phyloP scores from a whole-genome alignment of 2,113 vertebrate genomes.

The Tilapia sparmanii region DNA sequence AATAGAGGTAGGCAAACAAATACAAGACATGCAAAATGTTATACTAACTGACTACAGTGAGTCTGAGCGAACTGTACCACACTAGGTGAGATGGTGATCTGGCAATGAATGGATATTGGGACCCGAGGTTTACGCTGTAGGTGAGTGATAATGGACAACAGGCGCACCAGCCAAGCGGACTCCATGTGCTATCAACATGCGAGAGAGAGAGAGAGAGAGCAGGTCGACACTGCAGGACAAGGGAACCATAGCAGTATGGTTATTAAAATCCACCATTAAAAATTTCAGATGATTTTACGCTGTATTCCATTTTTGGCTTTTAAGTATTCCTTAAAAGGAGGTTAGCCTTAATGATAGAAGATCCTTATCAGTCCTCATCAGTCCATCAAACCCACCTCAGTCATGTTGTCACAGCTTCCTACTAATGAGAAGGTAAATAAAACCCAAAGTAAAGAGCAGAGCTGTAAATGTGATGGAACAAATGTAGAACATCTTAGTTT shows the following conservation, averaged over 20 bases:
- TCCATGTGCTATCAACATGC: not conserved
- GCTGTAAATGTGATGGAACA: not conserved
- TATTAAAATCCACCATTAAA: too few relatives aligned
- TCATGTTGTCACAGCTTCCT: too few relatives aligned
- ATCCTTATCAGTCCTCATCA: too few relatives aligned
- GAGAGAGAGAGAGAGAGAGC: too few relatives aligned
- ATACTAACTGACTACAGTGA: not conserved
- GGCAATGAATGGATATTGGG: not conserved
- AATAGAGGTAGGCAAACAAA: not conserved
- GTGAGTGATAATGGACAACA: not conserved
- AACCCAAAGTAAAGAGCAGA: not conserved
- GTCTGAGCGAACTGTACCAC: not conserved
- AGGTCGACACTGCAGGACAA: too few relatives aligned
- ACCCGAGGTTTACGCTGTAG: not conserved
- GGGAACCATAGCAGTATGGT: too few relatives aligned
- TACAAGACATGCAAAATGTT: not conserved
- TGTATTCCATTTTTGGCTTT: too few relatives aligned
- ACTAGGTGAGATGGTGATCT: not conserved
- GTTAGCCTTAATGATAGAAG: too few relatives aligned
- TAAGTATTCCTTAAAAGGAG: too few relatives aligned
- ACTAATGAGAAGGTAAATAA: too few relatives aligned
- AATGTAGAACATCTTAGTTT: not conserved
- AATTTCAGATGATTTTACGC: too few relatives aligned
- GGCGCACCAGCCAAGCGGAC: not conserved
- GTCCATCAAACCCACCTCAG: too few relatives aligned